These are phyloP conservation scores for Adrianichthys oophorus DNA, from an alignment of 2,797 vertebrate species.

Conservation along the genomic window DNA sequence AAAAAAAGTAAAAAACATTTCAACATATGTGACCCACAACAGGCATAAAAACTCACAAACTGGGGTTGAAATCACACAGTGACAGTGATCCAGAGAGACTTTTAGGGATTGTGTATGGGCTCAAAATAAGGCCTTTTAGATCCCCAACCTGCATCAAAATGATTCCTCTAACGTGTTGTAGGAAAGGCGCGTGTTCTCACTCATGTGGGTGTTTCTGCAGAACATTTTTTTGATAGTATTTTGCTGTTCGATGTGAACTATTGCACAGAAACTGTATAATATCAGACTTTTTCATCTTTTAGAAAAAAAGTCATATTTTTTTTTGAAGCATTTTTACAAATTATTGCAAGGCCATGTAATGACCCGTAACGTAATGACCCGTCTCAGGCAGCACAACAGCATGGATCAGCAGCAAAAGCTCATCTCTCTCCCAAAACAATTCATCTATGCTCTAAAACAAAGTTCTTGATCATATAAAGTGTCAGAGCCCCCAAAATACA, in stretches of 20 bases:
- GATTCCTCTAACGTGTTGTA: background rate
- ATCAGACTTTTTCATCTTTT: no score
- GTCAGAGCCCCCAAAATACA: no score
- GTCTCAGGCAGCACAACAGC: no score
- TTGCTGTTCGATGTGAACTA: background rate
- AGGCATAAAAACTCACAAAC: background rate
- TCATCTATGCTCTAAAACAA: no score
- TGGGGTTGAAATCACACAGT: background rate
- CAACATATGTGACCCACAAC: background rate
- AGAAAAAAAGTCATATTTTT: no score
- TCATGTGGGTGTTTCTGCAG: background rate
- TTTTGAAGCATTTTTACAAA: no score
- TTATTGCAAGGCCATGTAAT: no score
- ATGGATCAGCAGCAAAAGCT: no score
- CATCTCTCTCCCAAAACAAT: no score
- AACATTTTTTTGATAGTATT: background rate
- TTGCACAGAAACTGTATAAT: background rate
- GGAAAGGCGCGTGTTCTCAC: background rate
- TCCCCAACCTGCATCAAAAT: background rate
- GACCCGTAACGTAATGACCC: no score
- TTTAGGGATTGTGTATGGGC: no score
- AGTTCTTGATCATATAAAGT: no score
- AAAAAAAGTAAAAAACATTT: background rate
- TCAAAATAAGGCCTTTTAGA: background rate
- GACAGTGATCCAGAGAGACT: background rate